Percentiles rank a stretch among this genome's conserved stretches.
phyloP scores from a whole-genome alignment of 2,113 vertebrate genomes.

The Catagonus wagneri region DNA sequence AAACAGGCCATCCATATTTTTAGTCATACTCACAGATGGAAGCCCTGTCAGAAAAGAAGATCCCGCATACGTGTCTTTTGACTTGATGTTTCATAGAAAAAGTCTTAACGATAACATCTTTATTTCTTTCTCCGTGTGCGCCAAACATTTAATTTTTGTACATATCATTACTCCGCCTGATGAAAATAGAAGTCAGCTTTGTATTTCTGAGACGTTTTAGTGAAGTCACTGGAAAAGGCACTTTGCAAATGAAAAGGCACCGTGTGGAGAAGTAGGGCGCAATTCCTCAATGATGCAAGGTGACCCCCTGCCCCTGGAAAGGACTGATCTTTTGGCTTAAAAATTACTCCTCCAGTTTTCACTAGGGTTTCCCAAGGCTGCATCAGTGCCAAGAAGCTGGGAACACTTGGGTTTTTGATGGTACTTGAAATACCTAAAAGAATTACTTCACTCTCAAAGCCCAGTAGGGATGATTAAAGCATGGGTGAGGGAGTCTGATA shows the following conservation, averaged over 20 bases:
- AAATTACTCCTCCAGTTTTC: neutral
- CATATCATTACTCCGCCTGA: neutral
- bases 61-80: neutral
- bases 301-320: neutral
- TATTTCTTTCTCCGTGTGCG: slow-evolving; percentile 7
- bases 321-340: neutral
- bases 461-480: neutral
- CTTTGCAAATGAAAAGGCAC: slow-evolving; percentile 18
- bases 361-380: neutral
- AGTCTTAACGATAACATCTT: neutral
- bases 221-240: neutral
- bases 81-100: slow-evolving; percentile 35
- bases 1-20: neutral
- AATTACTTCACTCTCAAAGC: neutral
- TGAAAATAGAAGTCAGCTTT: neutral
- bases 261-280: neutral
- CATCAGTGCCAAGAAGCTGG: neutral
- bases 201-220: neutral
- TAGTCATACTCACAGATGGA: neutral
- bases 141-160: neutral
- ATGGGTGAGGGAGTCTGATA: neutral
- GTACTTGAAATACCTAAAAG: neutral
- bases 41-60: neutral
- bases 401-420: neutral
- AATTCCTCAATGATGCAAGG: slow-evolving; percentile 24